Evolutionary conservation across 1,140 invertebrate genomes (phyloP).

Genomic region (Papilio dardanus): DNA sequence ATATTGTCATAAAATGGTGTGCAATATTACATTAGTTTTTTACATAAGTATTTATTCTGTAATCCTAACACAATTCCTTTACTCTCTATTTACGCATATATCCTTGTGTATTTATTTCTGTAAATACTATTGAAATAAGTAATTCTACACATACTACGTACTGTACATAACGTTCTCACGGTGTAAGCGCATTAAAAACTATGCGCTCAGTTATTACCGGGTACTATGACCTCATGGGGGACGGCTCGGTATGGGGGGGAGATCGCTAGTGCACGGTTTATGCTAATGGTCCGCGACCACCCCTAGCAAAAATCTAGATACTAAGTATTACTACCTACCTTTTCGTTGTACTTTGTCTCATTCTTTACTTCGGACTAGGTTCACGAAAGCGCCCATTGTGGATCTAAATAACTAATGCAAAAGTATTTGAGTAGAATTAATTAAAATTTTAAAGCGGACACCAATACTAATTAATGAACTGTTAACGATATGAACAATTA

Average conservation of each 20-base stretch:
- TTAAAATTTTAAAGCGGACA: too few relatives aligned
- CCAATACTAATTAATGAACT: neutral
- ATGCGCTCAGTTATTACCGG: conserved; percentile 31
- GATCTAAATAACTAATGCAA: neutral
- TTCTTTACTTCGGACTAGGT: neutral
- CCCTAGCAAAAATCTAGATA: conserved; percentile 28
- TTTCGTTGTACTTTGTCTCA: neutral
- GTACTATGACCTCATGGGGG: conserved; percentile 38
- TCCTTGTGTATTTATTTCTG: too few relatives aligned
- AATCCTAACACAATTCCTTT: neutral
- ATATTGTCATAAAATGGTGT: neutral
- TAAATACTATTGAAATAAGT: too few relatives aligned
- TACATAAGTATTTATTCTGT: neutral
- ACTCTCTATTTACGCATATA: too few relatives aligned
- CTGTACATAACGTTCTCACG: conserved; percentile 2
- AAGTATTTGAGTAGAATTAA: neutral
- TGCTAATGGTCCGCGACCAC: conserved; percentile 55
- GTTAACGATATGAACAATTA: neutral
- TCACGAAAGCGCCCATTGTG: neutral
- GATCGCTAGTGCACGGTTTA: conserved; percentile 49
- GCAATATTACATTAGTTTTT: neutral
- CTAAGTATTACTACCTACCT: neutral
- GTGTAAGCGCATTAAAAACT: conserved; percentile 21
- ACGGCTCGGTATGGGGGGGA: conserved; percentile 29
- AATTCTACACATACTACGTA: too few relatives aligned